Conservation (phyloP, 2,113 vertebrate species). For the Serinus canaria region DNA sequence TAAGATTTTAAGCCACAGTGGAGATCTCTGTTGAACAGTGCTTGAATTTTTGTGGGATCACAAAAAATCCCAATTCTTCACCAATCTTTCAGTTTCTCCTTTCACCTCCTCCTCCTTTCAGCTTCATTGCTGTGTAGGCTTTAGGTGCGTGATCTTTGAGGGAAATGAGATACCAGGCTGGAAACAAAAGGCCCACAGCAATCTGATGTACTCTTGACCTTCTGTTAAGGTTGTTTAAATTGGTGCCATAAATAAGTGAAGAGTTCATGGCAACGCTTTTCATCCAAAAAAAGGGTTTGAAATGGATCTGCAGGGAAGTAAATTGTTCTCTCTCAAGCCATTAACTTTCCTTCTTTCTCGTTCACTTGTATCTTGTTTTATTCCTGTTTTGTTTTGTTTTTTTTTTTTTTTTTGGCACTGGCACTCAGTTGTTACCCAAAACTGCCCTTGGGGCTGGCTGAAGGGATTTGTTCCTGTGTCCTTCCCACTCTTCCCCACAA, state of each 20-base stretch:
- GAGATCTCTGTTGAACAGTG: background rate
- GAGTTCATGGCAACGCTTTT: background rate
- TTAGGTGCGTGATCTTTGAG: background rate
- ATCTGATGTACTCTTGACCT: constrained; percentile 36
- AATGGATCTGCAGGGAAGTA: background rate
- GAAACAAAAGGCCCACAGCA: background rate
- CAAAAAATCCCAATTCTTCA: background rate
- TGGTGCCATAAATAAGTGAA: constrained; percentile 16
- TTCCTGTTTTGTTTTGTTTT: background rate
- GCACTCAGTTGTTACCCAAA: background rate
- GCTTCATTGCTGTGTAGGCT: background rate
- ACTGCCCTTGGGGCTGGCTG: background rate
- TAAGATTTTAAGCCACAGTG: background rate
- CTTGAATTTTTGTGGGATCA: background rate
- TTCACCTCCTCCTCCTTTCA: background rate
- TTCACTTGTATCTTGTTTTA: background rate
- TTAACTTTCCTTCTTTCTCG: background rate
- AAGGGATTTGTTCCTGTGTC: rapidly evolving
- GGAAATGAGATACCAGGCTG: background rate
- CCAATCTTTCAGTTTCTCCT: background rate
- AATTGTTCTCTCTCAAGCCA: background rate
- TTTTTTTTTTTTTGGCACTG: background rate
- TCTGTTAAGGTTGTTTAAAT: constrained; percentile 8
- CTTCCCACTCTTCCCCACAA: background rate
- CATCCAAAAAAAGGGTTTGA: background rate